Evolutionary conservation across 2,888 invertebrate species (phyloP), one percentile per base, ranked within the genome.

Genomic region (Pandemis cinnamomeana): DNA sequence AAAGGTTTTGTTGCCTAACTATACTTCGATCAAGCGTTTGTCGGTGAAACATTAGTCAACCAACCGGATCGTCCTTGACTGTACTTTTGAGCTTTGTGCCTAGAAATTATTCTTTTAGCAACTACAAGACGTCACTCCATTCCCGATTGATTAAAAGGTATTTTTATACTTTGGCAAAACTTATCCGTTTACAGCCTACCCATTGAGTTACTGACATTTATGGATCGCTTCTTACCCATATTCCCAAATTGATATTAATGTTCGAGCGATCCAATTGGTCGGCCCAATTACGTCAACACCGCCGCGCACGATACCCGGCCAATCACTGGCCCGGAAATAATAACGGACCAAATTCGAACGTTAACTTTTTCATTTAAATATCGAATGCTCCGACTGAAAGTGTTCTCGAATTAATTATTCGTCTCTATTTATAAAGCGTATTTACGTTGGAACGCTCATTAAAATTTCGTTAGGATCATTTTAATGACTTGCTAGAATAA

Each of bases 321-420:
- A 71, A 58, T 71, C 71, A 64, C 27, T 36, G 55, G 46, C 36
- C 46, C 55, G 71, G 71, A 71, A 71, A 64, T 64, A 55, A 44
- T 55, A 71, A 71, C 71, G 71, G 64, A 71, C 46, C 55, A 58
- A 64, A 71, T 71, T 55, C 46, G 64, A 64, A 64, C 42, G 55
- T 71, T 10, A 53, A 55, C n/a, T 44, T 55, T 61, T 69, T 36
- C 3, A 55, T 71, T 71, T 36, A n/a, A 64, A 55, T 71, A 64
- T 46, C 36, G 63, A 55, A 63, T 8, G 10, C 7, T 46, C 44
- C 20, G 58, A 61, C 44, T 42, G 58, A 61, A 41, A 42, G 7
- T 4, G 42, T 42, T 41, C 6, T 42, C 3, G 41, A 2, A n/a
- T 61, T n/a, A 41, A 11, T 41, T 41, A 36, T 7, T 42, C 20